Evolutionary conservation across 2,797 vertebrate genomes (phyloP), one percentile per base, ranked within the genome.

Genomic region (Spinibarbus caldwelli): DNA sequence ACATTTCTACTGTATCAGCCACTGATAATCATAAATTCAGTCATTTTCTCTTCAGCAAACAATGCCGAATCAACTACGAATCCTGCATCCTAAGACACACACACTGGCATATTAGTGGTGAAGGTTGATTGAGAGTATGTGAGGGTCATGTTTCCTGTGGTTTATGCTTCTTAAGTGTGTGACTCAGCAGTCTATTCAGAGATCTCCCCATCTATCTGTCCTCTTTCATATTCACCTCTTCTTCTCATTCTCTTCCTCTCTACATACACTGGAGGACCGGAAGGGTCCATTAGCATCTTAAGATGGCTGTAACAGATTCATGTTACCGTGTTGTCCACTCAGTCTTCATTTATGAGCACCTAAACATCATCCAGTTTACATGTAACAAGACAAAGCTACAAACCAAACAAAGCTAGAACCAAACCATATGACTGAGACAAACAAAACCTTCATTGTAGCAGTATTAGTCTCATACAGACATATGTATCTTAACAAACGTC

Each of bases 121-220:
- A 88, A 79, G 87, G 80, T 86, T 89, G 89, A 87, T 87, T 88
- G 81, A 31, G 54, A 78, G 81, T 79, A 54, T 87, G 73, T 76
- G 85, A 79, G 80, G 83, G 66, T 85, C 82, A 88, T 80, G 83
- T 83, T 89, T 88, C 88, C 83, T 88, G 87, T 83, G 86, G 87
- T 85, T 80, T 68, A 41, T 57, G 87, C 89, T 81, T 88, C 73
- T 90, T 86, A 87, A 90, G 83, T 79, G 85, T 77, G 87, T 89
- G 88, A 90, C 89, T 89, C 89, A 89, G 86, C 87, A 86, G 76
- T 86, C 85, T 87, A 87, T 90, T 80, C 84, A 78, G 41, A 85
- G 80, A 86, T 66, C 70, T 75, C 86, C 73, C 41, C 54, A 31
- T 76, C 47, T 29, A 54, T 82, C 26, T 80, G 70, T 73, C 41